Base-by-base conservation (phyloP, 2,797 vertebrate species). In the Pipistrellus pipistrellus region DNA sequence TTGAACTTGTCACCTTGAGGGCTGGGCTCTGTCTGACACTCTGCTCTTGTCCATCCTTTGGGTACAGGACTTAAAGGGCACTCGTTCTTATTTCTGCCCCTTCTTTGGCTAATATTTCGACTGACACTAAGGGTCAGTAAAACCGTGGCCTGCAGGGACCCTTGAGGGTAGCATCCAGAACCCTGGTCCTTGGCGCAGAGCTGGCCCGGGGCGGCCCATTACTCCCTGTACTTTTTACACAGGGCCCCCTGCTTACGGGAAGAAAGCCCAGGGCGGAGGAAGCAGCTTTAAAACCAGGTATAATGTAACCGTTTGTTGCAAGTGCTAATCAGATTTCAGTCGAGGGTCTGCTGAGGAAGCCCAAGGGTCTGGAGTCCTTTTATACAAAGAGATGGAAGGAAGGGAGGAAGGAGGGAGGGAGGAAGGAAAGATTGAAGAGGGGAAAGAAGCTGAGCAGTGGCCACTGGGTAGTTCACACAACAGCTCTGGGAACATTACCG, bases 221-320 rank as follows among this genome's bases (percentile, higher is more conserved):
- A 68, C 91, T 81, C 23, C 76, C 11, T 27, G 20, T 46, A 15
- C 32, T 71, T 88, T 78, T 77, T 90, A 48, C 77, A 35, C 64
- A 35, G 15, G 8, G 41, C 32, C 62, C 62, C 53, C 41, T 83
- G 20, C 53, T 81, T 87, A 41, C 38, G 82, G 85, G 91, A 83
- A 53, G 76, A 71, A 48, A 85, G 82, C 93, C 44, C 51, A 6
- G 46, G 46, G 72, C 48, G 20, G 73, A 80, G 35, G 66, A 81
- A 30, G 10, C 6, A 1, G 10, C 81, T 95, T 78, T 17, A 75
- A 91, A 81, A 88, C 8, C 68, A 57, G 69, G 32, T 90, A 62
- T 69, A 91, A 84, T 51, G 88, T 95, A 83, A 82, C 93, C 75
- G 91, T 96, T 92, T 93, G 64, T 94, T 90, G 75, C 69, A 59